Evolutionary conservation across 2,888 invertebrate species (phyloP), one percentile per base, ranked within the genome.

Genomic region (Helleia helle): DNA sequence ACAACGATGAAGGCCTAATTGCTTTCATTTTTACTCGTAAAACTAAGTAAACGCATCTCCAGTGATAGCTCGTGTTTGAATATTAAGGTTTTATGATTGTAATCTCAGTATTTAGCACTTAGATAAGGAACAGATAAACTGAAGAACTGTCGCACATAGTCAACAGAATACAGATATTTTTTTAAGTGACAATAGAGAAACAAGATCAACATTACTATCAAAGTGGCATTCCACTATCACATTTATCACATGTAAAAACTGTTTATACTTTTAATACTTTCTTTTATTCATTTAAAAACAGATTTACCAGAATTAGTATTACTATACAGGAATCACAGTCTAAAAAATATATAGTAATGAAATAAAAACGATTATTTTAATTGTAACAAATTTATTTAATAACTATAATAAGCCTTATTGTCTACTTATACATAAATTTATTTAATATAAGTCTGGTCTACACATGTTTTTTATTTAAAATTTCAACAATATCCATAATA

Each of bases 401-500:
- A n/a, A n/a, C n/a, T n/a, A n/a, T n/a, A n/a, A n/a, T n/a, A n/a
- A n/a, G n/a, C n/a, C n/a, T n/a, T n/a, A n/a, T n/a, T n/a, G n/a
- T n/a, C n/a, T n/a, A 22, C 26, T 36, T 37, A 36, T 7, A 25
- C 6, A 7, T 14, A 27, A 1, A 18, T 2, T 1, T 36, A 11
- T 26, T 11, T 34, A 34, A n/a, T n/a, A n/a, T n/a, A 11, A 2
- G 14, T 28, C 0, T 27, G 8, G 2, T 14, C 17, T 7, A 18
- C 17, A 7, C 25, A 17, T 24, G 12, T 25, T 36, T 34, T 11
- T 43, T 27, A 34, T 25, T 38, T 38, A 24, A 40, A 48, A 76
- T 80, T 28, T 62, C 47, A 25, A 74, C 58, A 3, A 81, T 81
- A 38, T 84, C 83, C 51, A 68, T 52, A 51, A 85, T 56, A 1